phyloP scores from a whole-genome alignment of 2,888 invertebrate species.

The Ceramica pisi region DNA sequence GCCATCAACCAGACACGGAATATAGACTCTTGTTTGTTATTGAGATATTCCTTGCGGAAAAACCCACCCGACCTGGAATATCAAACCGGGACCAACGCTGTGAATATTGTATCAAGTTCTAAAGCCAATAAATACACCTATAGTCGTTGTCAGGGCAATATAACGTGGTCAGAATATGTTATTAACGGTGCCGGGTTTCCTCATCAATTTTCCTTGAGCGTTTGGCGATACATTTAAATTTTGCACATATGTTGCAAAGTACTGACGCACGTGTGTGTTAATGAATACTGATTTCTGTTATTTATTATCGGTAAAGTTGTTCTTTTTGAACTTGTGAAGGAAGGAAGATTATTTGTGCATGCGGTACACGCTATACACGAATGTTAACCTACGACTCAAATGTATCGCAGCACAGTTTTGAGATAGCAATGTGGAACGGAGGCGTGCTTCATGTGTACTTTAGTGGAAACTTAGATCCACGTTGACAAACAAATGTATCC shows the following conservation, averaged over 20 bases:
- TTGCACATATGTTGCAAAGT: slow-evolving; percentile 54
- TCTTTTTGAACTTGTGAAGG: slow-evolving; percentile 7
- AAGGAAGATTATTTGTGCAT: neutral
- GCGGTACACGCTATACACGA: too few species aligned
- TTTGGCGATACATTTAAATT: slow-evolving; percentile 50
- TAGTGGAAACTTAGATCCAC: too few species aligned
- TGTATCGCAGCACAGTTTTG: too few species aligned
- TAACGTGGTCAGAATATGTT: slow-evolving; percentile 52
- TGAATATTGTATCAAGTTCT: slow-evolving; percentile 47
- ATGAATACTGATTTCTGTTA: slow-evolving; percentile 37
- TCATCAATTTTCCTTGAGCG: slow-evolving; percentile 54
- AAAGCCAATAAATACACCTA: slow-evolving; percentile 38
- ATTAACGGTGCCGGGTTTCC: slow-evolving; percentile 44
- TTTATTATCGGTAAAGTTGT: neutral
- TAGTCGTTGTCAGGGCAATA: slow-evolving; percentile 29
- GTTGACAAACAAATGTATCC: too few species aligned
- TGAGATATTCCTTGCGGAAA: slow-evolving; percentile 1
- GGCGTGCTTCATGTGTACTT: too few species aligned
- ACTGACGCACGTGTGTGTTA: slow-evolving; percentile 17
- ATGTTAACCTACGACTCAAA: too few species aligned
- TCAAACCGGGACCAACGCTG: neutral
- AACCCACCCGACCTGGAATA: neutral
- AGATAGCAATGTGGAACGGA: too few species aligned
- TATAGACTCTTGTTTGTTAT: neutral
- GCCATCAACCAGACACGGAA: neutral